These are phyloP conservation scores for Hydrochoerus hydrochaeris DNA, from an alignment of 2,113 vertebrate genomes.

Conservation along the genomic window DNA sequence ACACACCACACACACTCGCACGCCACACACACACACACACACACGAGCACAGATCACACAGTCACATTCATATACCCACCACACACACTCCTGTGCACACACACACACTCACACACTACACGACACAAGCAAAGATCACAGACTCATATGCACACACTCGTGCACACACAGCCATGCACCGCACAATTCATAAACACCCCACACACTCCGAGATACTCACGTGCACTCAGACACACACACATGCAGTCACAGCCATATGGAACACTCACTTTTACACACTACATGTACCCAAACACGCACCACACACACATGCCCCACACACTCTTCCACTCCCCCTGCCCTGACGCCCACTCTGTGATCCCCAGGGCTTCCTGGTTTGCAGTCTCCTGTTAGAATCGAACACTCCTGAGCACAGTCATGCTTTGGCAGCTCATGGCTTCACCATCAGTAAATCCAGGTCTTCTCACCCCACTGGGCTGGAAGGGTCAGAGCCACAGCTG, in stretches of 20 bases:
- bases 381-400: slow-evolving; percentile 25
- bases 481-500: neutral
- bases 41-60: neutral
- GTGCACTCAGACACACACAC: neutral
- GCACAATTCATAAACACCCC: neutral
- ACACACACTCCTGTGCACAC: too few species aligned
- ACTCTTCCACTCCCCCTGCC: neutral
- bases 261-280: neutral
- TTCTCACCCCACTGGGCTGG: neutral
- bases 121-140: neutral
- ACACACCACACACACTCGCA: neutral
- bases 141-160: neutral
- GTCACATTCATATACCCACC: too few species aligned
- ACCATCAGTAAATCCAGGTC: neutral
- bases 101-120: too few species aligned
- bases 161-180: neutral
- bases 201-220: neutral
- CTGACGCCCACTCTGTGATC: neutral
- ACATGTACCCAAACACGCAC: neutral
- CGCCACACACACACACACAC: neutral
- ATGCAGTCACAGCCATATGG: neutral
- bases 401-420: slow-evolving; percentile 16
- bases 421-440: slow-evolving; percentile 40
- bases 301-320: neutral
- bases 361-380: neutral